Percentiles rank a stretch among this genome's conserved stretches.
These are phyloP conservation scores for Siniperca chuatsi DNA, from an alignment of 2,113 vertebrate genomes.

Conservation along the genomic window DNA sequence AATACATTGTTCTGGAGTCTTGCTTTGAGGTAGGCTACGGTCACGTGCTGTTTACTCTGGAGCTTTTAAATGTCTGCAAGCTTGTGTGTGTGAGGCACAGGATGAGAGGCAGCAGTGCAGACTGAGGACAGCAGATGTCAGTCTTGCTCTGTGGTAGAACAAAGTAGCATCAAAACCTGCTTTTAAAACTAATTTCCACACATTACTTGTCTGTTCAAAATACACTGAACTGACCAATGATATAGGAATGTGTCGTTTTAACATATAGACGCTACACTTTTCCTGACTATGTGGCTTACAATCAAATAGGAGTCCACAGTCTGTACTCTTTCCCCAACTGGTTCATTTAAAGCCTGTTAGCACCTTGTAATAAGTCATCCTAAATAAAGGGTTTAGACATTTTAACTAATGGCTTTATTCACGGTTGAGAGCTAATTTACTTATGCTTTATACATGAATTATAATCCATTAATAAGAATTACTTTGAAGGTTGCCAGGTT, in stretches of 20 bases:
- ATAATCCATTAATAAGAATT: not conserved
- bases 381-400: not conserved
- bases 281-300: not conserved
- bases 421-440: not conserved
- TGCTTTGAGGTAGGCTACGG: not conserved
- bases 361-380: not conserved
- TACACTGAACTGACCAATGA: not conserved
- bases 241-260: not conserved
- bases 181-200: not conserved
- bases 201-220: not conserved
- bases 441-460: no score
- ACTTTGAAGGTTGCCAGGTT: not conserved
- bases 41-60: not conserved
- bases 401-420: not conserved
- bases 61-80: not conserved
- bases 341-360: not conserved
- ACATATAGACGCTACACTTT: not conserved
- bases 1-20: rapidly evolving
- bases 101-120: no score
- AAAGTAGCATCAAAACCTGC: not conserved
- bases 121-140: slow-evolving; percentile 72
- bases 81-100: not conserved
- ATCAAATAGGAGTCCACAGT: not conserved
- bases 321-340: not conserved
- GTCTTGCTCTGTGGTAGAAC: slow-evolving; percentile 62